phyloP scores from a whole-genome alignment of 1,140 invertebrate species.

The Bombus turneri region DNA sequence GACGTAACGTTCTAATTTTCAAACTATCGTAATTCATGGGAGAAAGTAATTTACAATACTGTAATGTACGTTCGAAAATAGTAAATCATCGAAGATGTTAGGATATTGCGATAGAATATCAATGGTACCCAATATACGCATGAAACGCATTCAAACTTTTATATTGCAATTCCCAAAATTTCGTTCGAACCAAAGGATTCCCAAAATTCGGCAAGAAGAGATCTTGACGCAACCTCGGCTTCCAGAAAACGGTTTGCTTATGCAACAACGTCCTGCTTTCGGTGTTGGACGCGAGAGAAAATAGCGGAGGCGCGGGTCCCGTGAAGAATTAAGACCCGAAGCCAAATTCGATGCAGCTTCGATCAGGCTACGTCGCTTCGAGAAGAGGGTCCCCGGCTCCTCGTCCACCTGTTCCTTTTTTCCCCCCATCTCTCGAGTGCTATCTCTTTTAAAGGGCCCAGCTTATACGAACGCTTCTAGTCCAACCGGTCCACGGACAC shows the following conservation, averaged over 20 bases:
- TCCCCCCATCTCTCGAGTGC: constrained; percentile 56
- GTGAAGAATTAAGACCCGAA: constrained; percentile 66
- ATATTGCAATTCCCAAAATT: not conserved
- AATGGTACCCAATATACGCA: no score
- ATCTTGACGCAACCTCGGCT: not conserved
- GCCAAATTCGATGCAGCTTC: constrained; percentile 59
- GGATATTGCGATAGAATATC: no score
- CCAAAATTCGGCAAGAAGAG: not conserved
- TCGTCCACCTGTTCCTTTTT: constrained; percentile 62
- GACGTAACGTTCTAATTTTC: no score
- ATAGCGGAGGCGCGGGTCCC: constrained; percentile 16
- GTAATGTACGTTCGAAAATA: no score
- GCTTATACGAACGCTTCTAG: constrained; percentile 62
- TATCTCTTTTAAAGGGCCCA: constrained; percentile 69
- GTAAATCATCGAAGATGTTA: no score
- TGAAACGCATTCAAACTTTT: no score
- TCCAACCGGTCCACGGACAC: constrained; percentile 70
- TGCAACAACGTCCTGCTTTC: not conserved
- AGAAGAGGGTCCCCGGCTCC: constrained; percentile 33
- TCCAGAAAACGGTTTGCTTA: not conserved
- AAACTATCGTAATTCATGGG: no score
- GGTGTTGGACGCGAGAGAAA: not conserved
- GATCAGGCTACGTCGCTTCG: constrained; percentile 45
- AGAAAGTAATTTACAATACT: no score
- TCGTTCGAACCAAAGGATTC: not conserved